A percentile compares a stretch with the other conserved stretches of the same genome.
These are phyloP conservation scores for Ictalurus furcatus DNA, from an alignment of 2,113 vertebrate species.

Conservation along the genomic window DNA sequence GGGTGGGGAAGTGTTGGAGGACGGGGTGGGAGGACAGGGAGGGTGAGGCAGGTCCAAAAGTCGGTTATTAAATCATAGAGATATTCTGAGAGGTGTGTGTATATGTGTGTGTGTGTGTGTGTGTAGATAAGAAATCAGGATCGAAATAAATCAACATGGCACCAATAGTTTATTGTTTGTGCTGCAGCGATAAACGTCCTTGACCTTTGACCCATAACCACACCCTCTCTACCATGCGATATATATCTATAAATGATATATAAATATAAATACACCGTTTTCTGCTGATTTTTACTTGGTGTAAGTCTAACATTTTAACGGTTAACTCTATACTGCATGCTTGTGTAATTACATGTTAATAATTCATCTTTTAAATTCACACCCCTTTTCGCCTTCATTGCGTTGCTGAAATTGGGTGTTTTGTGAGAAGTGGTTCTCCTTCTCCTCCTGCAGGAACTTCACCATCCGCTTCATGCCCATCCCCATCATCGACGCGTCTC, in stretches of 20 bases:
- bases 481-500: conserved; percentile 94
- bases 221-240: not conserved
- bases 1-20: not conserved
- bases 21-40: not conserved
- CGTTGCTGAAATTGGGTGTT: not conserved
- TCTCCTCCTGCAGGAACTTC: conserved; percentile 81
- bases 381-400: not conserved
- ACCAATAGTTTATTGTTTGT: not conserved
- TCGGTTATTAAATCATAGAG: not conserved
- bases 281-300: not conserved
- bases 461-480: conserved; percentile 96
- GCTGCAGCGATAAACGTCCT: not conserved
- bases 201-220: conserved; percentile 4
- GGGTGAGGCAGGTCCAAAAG: not conserved
- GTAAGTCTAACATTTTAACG: not conserved
- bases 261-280: not conserved
- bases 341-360: not conserved
- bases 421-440: not conserved
- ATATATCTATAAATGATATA: not conserved
- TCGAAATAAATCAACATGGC: not conserved
- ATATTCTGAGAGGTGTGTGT: not conserved
- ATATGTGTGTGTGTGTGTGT: not conserved
- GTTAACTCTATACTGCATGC: not conserved
- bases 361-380: not conserved
- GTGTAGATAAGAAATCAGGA: not conserved